Conservation (phyloP, 1,140 invertebrate species). For the Pseudoatta argentina region DNA sequence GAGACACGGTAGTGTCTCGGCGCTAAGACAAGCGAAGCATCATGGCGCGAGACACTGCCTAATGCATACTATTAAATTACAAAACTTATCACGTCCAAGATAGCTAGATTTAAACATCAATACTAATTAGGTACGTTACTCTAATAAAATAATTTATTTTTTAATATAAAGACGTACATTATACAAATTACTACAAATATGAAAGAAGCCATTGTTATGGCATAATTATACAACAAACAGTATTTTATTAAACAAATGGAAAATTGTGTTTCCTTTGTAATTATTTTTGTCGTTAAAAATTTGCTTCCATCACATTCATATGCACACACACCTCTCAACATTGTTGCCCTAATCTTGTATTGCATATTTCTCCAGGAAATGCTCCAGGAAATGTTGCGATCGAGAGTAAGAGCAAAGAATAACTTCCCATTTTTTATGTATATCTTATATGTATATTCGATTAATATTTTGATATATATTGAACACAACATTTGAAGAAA, state of each 20-base stretch:
- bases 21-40: no score
- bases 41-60: no score
- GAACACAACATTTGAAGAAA: neutral
- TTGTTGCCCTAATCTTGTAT: neutral
- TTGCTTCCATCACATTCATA: neutral
- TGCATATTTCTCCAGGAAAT: neutral
- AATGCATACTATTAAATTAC: constrained; percentile 2
- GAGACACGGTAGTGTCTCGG: no score
- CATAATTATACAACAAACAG: neutral
- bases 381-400: neutral
- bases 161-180: neutral
- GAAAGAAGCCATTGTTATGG: neutral
- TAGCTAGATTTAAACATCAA: neutral
- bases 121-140: neutral
- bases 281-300: neutral
- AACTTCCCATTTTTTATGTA: neutral
- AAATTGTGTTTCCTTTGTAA: neutral
- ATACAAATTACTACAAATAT: no score
- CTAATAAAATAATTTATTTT: constrained; percentile 1
- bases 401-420: neutral
- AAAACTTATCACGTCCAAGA: no score
- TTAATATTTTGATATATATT: neutral
- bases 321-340: neutral
- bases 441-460: neutral
- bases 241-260: neutral